A percentile compares a stretch with the other conserved stretches of the same genome.
These are phyloP conservation scores for Drepana falcataria DNA, from an alignment of 2,888 invertebrate species.

Conservation along the genomic window DNA sequence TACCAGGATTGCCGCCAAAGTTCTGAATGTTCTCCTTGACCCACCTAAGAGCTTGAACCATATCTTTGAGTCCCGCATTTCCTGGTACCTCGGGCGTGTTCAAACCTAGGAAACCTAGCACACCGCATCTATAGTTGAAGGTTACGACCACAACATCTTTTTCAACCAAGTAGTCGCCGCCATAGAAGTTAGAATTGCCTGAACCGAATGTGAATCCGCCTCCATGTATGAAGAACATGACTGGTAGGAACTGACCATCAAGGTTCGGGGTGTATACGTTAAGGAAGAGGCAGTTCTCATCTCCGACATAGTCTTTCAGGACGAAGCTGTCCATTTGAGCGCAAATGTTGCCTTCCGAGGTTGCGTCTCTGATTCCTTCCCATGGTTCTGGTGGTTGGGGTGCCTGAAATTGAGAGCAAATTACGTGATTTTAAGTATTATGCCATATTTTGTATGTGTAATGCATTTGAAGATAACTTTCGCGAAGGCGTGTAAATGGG, in stretches of 20 bases:
- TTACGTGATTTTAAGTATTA: too few species aligned
- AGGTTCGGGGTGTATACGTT: slow-evolving; percentile 82
- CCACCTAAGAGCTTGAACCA: slow-evolving; percentile 61
- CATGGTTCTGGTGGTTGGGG: slow-evolving; percentile 78
- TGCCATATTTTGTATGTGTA: too few species aligned
- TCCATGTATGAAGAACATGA: slow-evolving; percentile 79
- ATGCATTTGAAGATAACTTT: too few species aligned
- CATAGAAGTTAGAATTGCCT: slow-evolving; percentile 65
- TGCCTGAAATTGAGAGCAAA: slow-evolving; percentile 54
- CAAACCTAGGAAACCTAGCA: slow-evolving; percentile 60
- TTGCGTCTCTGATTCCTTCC: slow-evolving; percentile 80
- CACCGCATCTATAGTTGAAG: slow-evolving; percentile 74
- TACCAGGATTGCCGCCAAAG: slow-evolving; percentile 64
- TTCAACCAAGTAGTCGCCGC: slow-evolving; percentile 76
- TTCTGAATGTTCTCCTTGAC: slow-evolving; percentile 59
- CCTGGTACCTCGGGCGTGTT: slow-evolving; percentile 69
- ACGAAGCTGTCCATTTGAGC: slow-evolving; percentile 73
- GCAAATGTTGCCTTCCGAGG: slow-evolving; percentile 79
- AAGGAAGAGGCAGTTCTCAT: slow-evolving; percentile 84
- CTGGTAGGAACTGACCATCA: slow-evolving; percentile 67
- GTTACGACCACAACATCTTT: slow-evolving; percentile 78
- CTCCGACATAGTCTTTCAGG: slow-evolving; percentile 66
- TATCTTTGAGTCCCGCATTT: slow-evolving; percentile 66
- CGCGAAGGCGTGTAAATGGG: too few species aligned
- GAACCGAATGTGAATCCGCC: slow-evolving; percentile 75